Evolutionary conservation across 2,888 invertebrate species (phyloP).

Genomic region (Tiphia femorata): DNA sequence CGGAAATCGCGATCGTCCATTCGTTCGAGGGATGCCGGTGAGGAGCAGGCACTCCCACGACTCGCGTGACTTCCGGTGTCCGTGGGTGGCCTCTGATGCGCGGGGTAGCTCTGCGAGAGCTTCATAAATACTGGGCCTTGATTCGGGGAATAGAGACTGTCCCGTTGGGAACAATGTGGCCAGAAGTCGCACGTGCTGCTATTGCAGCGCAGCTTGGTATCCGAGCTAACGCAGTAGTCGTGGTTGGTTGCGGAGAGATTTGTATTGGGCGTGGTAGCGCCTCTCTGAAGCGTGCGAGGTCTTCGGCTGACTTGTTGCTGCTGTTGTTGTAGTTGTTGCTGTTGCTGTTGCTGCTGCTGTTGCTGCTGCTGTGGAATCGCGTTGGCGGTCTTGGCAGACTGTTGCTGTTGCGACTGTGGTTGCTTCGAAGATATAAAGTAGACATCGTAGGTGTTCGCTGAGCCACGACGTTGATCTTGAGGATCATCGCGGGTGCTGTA

Average conservation of each 20-base stretch:
- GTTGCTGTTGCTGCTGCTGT: constrained; percentile 57
- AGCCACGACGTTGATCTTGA: constrained; percentile 47
- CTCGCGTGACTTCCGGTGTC: constrained; percentile 53
- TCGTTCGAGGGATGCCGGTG: constrained; percentile 66
- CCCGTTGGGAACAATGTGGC: constrained; percentile 73
- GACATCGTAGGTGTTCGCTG: constrained; percentile 52
- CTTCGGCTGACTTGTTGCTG: constrained; percentile 61
- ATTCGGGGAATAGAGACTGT: constrained; percentile 60
- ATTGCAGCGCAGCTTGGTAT: constrained; percentile 69
- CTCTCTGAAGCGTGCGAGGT: constrained; percentile 68
- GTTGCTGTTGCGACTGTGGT: constrained; percentile 44
- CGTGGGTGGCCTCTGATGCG: constrained; percentile 67
- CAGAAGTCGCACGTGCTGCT: constrained; percentile 75
- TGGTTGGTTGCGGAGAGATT: constrained; percentile 46
- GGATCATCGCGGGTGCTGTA: constrained; percentile 58
- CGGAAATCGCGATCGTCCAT: constrained; percentile 55
- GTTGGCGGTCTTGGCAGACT: constrained; percentile 37
- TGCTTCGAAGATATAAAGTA: constrained; percentile 62
- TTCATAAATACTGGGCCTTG: constrained; percentile 66
- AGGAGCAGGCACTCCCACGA: constrained; percentile 62
- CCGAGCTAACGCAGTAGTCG: constrained; percentile 54
- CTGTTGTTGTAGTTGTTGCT: constrained; percentile 60
- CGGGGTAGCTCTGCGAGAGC: constrained; percentile 72
- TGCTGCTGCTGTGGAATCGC: constrained; percentile 51
- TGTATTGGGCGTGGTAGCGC: constrained; percentile 68